These are phyloP conservation scores for Hydractinia echinata DNA, from an alignment of 30 jellyfish, hydroid and myxozoan species.

Conservation along the genomic window DNA sequence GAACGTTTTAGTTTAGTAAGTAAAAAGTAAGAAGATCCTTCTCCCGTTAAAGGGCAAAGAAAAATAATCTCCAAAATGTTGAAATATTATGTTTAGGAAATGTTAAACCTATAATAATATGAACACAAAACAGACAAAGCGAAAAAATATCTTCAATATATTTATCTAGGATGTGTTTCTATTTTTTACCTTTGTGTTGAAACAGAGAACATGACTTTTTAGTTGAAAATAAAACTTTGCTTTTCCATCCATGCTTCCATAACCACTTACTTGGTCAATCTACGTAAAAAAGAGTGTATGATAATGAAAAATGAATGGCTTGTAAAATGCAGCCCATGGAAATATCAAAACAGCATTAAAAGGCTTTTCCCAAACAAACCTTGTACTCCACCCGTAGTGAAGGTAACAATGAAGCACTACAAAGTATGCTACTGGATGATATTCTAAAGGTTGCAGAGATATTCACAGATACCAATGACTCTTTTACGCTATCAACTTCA, in stretches of 20 bases:
- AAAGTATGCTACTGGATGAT: slow-evolving; percentile 42
- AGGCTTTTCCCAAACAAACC: slow-evolving; percentile 30
- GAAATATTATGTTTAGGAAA: no score
- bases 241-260: slow-evolving; percentile 53
- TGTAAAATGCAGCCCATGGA: background rate
- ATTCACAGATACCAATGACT: slow-evolving; percentile 51
- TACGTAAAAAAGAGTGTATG: slow-evolving; percentile 2
- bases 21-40: no score
- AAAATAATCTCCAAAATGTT: no score
- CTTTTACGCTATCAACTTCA: slow-evolving; percentile 58
- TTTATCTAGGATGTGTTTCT: background rate
- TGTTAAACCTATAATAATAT: no score
- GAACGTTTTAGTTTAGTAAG: no score
- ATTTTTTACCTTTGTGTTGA: slow-evolving; percentile 56
- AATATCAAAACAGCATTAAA: background rate
- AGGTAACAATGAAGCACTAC: slow-evolving; percentile 82
- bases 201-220: slow-evolving; percentile 58
- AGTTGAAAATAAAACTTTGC: slow-evolving; percentile 44
- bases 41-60: no score
- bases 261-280: slow-evolving; percentile 61
- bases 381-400: slow-evolving; percentile 72
- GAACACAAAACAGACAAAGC: background rate
- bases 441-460: slow-evolving; percentile 54
- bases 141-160: background rate
- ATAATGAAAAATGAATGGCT: background rate